Conservation (phyloP, 2,888 invertebrate genomes). For the Slavum lentiscoides region DNA sequence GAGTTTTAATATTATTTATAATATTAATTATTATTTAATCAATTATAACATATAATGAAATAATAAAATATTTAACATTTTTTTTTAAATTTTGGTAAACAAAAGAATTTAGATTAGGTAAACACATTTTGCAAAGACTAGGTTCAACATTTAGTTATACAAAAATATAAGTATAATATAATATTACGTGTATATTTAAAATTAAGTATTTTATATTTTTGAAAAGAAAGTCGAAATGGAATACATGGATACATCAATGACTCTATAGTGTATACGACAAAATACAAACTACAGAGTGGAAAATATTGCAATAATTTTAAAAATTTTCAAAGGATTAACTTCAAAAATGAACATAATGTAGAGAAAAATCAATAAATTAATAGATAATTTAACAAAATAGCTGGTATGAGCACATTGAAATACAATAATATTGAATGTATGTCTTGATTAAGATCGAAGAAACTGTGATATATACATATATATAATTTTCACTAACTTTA, state of each 20-base stretch:
- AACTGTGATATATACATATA: not conserved
- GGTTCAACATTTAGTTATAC: not conserved
- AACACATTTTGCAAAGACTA: slow-evolving; percentile 18
- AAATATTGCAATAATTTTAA: not conserved
- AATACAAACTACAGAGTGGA: not conserved
- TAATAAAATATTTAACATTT: slow-evolving; percentile 34
- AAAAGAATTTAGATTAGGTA: slow-evolving; percentile 14
- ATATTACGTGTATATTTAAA: not conserved
- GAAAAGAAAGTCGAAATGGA: slow-evolving; percentile 1
- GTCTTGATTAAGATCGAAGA: not conserved
- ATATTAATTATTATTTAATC: not conserved
- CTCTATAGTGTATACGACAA: not conserved
- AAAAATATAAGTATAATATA: slow-evolving; percentile 23
- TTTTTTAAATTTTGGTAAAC: slow-evolving; percentile 2
- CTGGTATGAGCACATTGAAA: not conserved
- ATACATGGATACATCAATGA: not conserved
- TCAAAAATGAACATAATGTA: not conserved
- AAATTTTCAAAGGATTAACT: not conserved
- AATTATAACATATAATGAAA: slow-evolving; percentile 14
- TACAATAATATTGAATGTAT: not conserved
- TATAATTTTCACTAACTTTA: not conserved
- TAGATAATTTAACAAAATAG: not conserved
- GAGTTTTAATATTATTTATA: not conserved
- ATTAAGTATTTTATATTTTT: slow-evolving; percentile 6
- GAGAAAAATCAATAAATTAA: not conserved